Percentiles rank a stretch among this genome's conserved stretches.
phyloP scores from a whole-genome alignment of 35 echinoderm and acorn worm genomes.

The Apostichopus parvimensis region DNA sequence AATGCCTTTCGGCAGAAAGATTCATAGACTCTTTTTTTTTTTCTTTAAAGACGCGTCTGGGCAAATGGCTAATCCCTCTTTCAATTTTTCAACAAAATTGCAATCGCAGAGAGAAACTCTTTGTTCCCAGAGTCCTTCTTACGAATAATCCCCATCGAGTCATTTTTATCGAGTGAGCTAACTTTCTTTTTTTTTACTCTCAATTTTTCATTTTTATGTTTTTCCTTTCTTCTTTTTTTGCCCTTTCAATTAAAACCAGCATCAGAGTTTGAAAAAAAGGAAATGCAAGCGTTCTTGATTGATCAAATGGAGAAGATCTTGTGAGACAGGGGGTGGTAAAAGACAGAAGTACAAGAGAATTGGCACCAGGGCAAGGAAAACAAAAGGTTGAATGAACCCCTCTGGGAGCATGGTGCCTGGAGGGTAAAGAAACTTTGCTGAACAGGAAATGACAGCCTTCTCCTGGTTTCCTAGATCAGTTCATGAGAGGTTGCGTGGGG shows the following conservation, averaged over 20 bases:
- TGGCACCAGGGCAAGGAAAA: background rate
- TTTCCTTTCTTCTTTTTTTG: background rate
- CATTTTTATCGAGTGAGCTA: background rate
- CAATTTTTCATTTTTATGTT: background rate
- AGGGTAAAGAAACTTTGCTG: constrained; percentile 25
- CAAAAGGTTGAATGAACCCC: constrained; percentile 3
- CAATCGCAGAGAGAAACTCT: too few species aligned
- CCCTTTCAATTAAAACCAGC: background rate
- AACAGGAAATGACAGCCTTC: constrained; percentile 10
- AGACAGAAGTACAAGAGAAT: background rate
- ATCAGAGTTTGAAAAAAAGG: background rate
- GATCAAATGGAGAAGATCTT: background rate
- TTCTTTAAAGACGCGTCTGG: background rate
- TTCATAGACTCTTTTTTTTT: background rate
- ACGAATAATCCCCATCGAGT: background rate
- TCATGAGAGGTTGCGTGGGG: background rate
- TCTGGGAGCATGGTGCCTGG: constrained; percentile 4
- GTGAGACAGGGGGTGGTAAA: background rate
- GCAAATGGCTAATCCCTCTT: background rate
- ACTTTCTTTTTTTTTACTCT: background rate
- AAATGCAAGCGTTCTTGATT: too few species aligned
- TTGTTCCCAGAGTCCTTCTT: too few species aligned
- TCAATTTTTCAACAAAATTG: background rate
- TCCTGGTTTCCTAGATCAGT: background rate
- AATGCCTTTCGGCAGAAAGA: background rate